phyloP scores from a whole-genome alignment of 1,140 invertebrate species.

The Drosophila pachea region DNA sequence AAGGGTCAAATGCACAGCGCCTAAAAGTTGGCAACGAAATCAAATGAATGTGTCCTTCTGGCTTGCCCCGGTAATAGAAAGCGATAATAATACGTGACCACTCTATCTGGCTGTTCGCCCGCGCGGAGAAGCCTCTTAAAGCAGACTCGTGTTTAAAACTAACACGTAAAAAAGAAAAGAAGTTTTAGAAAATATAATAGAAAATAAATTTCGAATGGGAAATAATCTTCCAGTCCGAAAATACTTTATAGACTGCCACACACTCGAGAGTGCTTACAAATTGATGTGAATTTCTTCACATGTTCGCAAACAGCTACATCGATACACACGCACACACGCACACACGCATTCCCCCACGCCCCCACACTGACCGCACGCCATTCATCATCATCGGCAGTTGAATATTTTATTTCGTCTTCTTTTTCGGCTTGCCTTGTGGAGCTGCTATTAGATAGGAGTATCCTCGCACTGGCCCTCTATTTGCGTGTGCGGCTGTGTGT shows the following conservation, averaged over 20 bases:
- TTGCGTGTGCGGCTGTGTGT: conserved; percentile 25
- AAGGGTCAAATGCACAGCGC: conserved; percentile 44
- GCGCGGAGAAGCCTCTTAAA: conserved; percentile 40
- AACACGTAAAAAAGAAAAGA: background rate
- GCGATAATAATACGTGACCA: conserved; percentile 73
- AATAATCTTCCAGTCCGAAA: conserved; percentile 12
- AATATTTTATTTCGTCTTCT: conserved; percentile 56
- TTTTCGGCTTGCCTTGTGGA: conserved; percentile 17
- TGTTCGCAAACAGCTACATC: conserved; percentile 47
- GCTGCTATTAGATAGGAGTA: conserved; percentile 32
- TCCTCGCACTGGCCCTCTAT: conserved; percentile 1
- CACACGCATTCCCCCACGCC: conserved; percentile 1
- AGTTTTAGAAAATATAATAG: too few species aligned
- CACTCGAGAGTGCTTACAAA: conserved; percentile 48
- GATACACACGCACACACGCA: conserved; percentile 21
- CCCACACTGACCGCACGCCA: conserved; percentile 42
- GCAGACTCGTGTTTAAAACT: conserved; percentile 45
- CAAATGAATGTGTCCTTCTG: conserved; percentile 57
- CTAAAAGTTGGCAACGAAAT: conserved; percentile 71
- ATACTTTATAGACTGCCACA: conserved; percentile 23
- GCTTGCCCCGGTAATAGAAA: conserved; percentile 21
- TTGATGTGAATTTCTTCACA: conserved; percentile 73
- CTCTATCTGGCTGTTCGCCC: conserved; percentile 38
- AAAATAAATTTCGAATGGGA: background rate
- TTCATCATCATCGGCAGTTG: conserved; percentile 69